Evolutionary conservation across 2,113 vertebrate species (phyloP).

Genomic region (Ornithorhynchus anatinus): DNA sequence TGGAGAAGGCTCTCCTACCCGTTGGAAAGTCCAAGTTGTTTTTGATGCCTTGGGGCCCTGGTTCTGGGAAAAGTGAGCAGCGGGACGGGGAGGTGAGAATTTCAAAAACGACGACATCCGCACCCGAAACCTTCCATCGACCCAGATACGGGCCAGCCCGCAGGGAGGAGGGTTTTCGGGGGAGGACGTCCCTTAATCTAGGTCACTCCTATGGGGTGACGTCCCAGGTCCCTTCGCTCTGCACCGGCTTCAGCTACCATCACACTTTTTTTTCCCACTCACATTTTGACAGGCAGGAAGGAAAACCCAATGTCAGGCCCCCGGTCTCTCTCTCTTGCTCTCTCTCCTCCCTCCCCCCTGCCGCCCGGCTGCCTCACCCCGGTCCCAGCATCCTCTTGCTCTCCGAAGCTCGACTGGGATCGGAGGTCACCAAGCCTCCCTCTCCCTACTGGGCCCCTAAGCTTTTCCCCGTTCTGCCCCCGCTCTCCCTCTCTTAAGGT

Average conservation of each 20-base stretch:
- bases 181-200: slow-evolving; percentile 4
- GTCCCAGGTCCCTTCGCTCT: not conserved
- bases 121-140: not conserved
- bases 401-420: no score
- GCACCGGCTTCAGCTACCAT: not conserved
- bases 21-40: not conserved
- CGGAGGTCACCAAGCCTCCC: no score
- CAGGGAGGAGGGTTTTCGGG: not conserved
- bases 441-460: not conserved
- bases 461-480: no score
- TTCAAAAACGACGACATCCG: not conserved
- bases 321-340: not conserved
- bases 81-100: not conserved
- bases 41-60: not conserved
- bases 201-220: slow-evolving; percentile 9
- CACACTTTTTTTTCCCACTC: slow-evolving; percentile 10
- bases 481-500: no score
- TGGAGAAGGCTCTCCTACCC: no score
- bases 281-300: not conserved
- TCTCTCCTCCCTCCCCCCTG: not conserved
- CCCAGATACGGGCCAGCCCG: slow-evolving; percentile 5
- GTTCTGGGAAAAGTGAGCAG: not conserved
- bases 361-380: no score
- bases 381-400: no score
- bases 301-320: not conserved